Conservation (phyloP, 2,113 vertebrate species). For the Symphodus melops region DNA sequence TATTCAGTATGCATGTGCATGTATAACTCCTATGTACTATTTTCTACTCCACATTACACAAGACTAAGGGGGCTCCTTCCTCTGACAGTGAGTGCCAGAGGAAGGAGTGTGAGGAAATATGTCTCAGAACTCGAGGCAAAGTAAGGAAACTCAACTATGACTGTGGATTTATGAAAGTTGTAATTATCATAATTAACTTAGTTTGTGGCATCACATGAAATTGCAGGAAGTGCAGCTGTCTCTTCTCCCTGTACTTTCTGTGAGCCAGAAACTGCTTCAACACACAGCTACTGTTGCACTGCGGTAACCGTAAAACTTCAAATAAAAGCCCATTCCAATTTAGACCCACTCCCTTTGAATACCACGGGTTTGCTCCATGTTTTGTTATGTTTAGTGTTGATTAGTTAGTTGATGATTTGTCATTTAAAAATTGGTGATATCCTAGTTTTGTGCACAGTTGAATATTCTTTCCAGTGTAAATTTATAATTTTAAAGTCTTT, state of each 20-base stretch:
- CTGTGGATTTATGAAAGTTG: slow-evolving; percentile 56
- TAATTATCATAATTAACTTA: slow-evolving; percentile 62
- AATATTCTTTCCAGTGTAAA: too few species aligned
- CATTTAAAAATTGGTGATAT: too few species aligned
- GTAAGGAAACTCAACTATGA: slow-evolving; percentile 45
- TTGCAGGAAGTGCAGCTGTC: slow-evolving; percentile 47
- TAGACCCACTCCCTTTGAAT: too few species aligned
- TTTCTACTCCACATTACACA: slow-evolving; percentile 16
- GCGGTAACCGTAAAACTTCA: slow-evolving; percentile 5
- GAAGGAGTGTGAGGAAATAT: slow-evolving; percentile 26
- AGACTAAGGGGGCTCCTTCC: neutral
- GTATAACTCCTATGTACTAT: slow-evolving; percentile 41
- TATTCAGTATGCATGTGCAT: slow-evolving; percentile 18
- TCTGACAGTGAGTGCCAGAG: neutral
- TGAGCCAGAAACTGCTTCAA: slow-evolving; percentile 51
- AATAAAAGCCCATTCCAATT: too few species aligned
- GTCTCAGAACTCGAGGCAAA: slow-evolving; percentile 9
- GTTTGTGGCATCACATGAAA: slow-evolving; percentile 46
- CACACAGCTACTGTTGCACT: slow-evolving; percentile 46
- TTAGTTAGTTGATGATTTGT: too few species aligned
- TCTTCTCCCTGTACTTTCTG: slow-evolving; percentile 19
- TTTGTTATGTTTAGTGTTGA: too few species aligned
- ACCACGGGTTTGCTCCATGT: too few species aligned
- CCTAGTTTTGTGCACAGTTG: too few species aligned
- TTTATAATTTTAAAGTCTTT: too few species aligned